phyloP scores from a whole-genome alignment of 2,797 vertebrate species.

The Pipistrellus kuhlii region DNA sequence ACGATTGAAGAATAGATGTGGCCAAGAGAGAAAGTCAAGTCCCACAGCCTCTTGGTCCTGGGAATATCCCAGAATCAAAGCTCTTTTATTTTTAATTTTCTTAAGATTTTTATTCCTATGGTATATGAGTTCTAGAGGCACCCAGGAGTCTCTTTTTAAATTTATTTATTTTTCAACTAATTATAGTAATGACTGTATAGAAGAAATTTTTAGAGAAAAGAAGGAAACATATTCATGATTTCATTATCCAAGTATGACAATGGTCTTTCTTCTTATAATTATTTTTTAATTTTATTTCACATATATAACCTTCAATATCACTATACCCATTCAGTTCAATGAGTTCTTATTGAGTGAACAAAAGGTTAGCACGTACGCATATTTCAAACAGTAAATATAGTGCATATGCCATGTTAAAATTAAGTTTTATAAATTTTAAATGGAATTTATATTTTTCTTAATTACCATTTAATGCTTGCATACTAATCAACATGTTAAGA shows the following conservation, averaged over 20 bases:
- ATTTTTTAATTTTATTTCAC: not conserved
- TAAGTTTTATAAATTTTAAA: conserved; percentile 29
- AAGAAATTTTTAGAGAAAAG: not conserved
- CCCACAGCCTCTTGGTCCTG: not conserved
- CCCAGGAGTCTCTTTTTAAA: not conserved
- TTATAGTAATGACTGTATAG: not conserved
- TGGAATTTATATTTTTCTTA: conserved; percentile 49
- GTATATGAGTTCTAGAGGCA: not conserved
- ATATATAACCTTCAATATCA: not conserved
- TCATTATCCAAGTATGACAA: not conserved
- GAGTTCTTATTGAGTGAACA: not conserved
- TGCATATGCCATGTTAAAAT: not conserved
- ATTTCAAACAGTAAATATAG: not conserved
- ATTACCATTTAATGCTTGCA: not conserved
- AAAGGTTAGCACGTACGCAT: not conserved
- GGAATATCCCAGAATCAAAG: not conserved
- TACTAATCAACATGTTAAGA: not conserved
- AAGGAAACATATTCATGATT: not conserved
- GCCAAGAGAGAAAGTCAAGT: not conserved
- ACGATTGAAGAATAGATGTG: not conserved
- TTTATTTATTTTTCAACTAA: not conserved
- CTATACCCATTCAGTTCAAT: not conserved
- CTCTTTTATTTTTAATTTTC: not conserved
- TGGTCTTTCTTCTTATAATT: not conserved
- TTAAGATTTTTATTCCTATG: not conserved